phyloP scores from a whole-genome alignment of 2,113 vertebrate species.

The Spheniscus mendiculus region DNA sequence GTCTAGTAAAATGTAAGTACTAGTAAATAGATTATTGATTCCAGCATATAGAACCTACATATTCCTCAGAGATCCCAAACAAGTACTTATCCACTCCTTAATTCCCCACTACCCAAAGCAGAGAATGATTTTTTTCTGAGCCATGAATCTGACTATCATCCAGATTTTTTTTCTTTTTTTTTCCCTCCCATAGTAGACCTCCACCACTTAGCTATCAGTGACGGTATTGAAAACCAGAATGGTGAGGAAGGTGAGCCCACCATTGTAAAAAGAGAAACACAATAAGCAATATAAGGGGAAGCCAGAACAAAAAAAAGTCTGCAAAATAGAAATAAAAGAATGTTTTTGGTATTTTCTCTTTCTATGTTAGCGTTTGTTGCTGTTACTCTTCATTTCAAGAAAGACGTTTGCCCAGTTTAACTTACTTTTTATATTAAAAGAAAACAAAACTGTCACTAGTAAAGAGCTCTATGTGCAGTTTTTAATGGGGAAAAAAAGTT shows the following conservation, averaged over 20 bases:
- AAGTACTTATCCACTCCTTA: background rate
- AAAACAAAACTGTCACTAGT: constrained; percentile 19
- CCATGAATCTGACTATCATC: background rate
- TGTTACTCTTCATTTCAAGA: background rate
- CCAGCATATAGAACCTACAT: background rate
- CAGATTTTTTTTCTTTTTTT: background rate
- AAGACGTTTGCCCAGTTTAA: background rate
- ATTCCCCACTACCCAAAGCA: background rate
- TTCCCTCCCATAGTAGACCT: background rate
- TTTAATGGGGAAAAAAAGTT: background rate
- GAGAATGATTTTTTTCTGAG: background rate
- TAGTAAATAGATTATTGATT: background rate
- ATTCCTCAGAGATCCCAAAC: background rate
- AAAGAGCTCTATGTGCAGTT: background rate
- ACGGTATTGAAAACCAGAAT: background rate
- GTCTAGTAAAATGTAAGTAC: background rate
- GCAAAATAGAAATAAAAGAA: background rate
- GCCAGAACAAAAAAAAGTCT: background rate
- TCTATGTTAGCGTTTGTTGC: background rate
- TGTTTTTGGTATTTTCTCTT: background rate
- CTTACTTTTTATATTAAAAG: background rate
- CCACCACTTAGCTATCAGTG: background rate
- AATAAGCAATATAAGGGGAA: background rate
- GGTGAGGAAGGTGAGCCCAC: background rate
- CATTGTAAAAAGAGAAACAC: background rate